These are phyloP conservation scores for Drosophila pandora DNA, from an alignment of 1,140 invertebrate species.

Conservation along the genomic window DNA sequence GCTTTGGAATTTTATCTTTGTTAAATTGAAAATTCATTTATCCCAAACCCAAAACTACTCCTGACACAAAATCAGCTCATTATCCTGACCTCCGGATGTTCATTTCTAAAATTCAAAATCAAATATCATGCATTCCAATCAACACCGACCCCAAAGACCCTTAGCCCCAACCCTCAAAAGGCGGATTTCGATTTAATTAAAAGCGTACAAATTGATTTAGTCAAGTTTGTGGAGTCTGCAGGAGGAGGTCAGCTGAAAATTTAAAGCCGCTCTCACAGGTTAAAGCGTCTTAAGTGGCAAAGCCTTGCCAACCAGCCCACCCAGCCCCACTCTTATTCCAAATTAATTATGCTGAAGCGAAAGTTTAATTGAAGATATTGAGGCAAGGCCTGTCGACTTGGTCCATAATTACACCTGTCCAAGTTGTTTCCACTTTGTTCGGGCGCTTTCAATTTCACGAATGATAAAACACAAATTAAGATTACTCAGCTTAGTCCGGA, in stretches of 20 bases:
- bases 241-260: constrained; percentile 36
- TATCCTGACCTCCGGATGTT: constrained; percentile 35
- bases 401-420: constrained; percentile 77
- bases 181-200: constrained; percentile 81
- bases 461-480: constrained; percentile 74
- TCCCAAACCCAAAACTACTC: neutral
- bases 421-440: constrained; percentile 61
- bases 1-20: neutral
- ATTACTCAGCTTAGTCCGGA: constrained; percentile 15
- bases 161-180: constrained; percentile 21
- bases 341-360: constrained; percentile 74
- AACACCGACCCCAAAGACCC: constrained; percentile 4
- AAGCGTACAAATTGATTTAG: constrained; percentile 77
- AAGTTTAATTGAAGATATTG: constrained; percentile 78
- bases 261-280: constrained; percentile 42
- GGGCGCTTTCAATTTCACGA: constrained; percentile 72
- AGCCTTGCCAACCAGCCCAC: neutral
- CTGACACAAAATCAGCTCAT: constrained; percentile 5
- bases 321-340: constrained; percentile 19
- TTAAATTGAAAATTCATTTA: constrained; percentile 14
- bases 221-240: constrained; percentile 35
- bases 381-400: constrained; percentile 36
- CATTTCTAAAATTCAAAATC: constrained; percentile 11
- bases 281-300: constrained; percentile 14
- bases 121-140: constrained; percentile 49